Percentiles rank a stretch among this genome's conserved stretches.
phyloP scores from a whole-genome alignment of 2,888 invertebrate genomes.

The Orthosia gothica region DNA sequence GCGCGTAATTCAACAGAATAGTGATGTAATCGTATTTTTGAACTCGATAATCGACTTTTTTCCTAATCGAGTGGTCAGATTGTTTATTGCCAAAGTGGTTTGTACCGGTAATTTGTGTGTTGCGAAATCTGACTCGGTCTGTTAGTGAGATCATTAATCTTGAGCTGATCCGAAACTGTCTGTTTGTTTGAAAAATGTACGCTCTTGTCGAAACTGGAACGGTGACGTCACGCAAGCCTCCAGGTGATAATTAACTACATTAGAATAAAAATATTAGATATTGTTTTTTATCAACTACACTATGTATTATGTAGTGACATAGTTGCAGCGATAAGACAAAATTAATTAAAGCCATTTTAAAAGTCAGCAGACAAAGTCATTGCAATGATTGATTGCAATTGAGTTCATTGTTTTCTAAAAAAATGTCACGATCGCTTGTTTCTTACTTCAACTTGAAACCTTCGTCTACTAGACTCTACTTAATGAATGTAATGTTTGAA shows the following conservation, averaged over 20 bases:
- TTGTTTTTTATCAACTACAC: constrained; percentile 62
- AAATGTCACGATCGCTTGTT: constrained; percentile 33
- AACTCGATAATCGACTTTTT: constrained; percentile 70
- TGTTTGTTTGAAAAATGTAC: constrained; percentile 82
- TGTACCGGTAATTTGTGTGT: constrained; percentile 80
- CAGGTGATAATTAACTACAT: constrained; percentile 73
- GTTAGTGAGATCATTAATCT: constrained; percentile 86
- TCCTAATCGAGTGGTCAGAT: constrained; percentile 75
- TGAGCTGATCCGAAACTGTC: constrained; percentile 84
- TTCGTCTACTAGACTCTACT: constrained; percentile 23
- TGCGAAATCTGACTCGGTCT: constrained; percentile 83
- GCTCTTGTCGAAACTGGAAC: constrained; percentile 74
- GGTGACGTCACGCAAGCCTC: constrained; percentile 74
- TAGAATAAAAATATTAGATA: constrained; percentile 61
- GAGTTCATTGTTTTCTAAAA: constrained; percentile 47
- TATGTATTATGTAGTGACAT: constrained; percentile 60
- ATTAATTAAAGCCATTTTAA: constrained; percentile 55
- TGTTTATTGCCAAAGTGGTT: constrained; percentile 80
- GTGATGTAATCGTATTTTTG: constrained; percentile 69
- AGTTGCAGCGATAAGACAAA: constrained; percentile 50
- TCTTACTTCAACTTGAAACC: constrained; percentile 31
- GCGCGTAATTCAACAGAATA: constrained; percentile 67
- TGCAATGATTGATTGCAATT: constrained; percentile 56
- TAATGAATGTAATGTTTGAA: constrained; percentile 66
- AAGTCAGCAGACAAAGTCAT: constrained; percentile 46